Percentiles rank a stretch among this genome's conserved stretches.
Evolutionary conservation across 2,797 vertebrate species (phyloP).

Genomic region (Urophycis tenuis): DNA sequence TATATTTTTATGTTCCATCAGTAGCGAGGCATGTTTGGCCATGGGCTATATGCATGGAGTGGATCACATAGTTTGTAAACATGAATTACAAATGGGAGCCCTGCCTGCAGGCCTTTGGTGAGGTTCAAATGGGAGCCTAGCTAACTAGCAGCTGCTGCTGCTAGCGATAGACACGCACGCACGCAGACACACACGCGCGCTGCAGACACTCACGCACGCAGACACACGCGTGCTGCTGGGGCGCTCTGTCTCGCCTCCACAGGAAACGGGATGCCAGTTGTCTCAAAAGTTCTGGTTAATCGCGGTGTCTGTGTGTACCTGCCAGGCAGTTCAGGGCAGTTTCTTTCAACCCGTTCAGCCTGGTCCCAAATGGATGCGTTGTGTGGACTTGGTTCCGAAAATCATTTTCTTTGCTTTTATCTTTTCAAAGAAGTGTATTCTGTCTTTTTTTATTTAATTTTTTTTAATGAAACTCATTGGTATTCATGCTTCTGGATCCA

Average conservation of each 20-base stretch:
- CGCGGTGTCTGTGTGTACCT: constrained; percentile 23
- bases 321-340: constrained; percentile 2
- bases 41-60: not conserved
- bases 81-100: constrained; percentile 26
- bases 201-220: too few species aligned
- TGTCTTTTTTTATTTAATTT: not conserved
- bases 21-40: not conserved
- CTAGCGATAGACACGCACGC: constrained; percentile 33
- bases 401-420: not conserved
- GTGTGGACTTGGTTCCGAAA: not conserved
- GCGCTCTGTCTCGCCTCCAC: constrained; percentile 34
- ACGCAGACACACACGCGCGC: constrained; percentile 32
- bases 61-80: not conserved
- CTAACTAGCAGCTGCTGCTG: constrained; percentile 54
- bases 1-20: not conserved
- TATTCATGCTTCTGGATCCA: not conserved
- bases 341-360: constrained; percentile 13
- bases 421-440: too few species aligned
- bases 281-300: constrained; percentile 25
- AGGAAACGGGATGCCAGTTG: constrained; percentile 49
- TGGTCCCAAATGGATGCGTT: not conserved
- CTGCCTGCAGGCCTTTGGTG: constrained; percentile 29
- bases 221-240: constrained; percentile 43
- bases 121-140: constrained; percentile 35
- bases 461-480: not conserved